Evolutionary conservation across 2,888 invertebrate species (phyloP).

Genomic region (Scelioninae gen. 2): DNA sequence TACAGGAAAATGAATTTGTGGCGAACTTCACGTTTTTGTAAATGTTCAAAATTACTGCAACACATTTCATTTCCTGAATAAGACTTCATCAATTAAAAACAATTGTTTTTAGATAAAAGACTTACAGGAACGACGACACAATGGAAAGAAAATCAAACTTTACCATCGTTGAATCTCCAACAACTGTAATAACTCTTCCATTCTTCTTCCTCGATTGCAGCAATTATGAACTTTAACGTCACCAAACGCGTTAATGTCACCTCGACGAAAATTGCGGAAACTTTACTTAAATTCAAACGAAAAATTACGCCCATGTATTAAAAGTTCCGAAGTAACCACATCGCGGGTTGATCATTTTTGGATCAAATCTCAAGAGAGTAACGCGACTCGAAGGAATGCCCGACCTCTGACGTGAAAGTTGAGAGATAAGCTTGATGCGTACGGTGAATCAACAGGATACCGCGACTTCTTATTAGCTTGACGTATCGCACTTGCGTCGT

Average conservation of each 20-base stretch:
- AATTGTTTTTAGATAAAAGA: conserved; percentile 54
- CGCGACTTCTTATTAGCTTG: conserved; percentile 59
- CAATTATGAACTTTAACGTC: conserved; percentile 56
- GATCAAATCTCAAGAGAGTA: conserved; percentile 41
- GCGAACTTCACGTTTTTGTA: no score
- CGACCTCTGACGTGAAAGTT: conserved; percentile 42
- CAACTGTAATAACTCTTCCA: conserved; percentile 57
- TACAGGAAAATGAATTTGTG: no score
- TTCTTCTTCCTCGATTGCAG: conserved; percentile 52
- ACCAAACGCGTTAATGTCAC: conserved; percentile 43
- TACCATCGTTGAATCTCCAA: conserved; percentile 47
- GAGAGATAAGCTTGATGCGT: conserved; percentile 47
- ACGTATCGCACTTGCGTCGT: conserved; percentile 54
- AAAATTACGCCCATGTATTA: conserved; percentile 30
- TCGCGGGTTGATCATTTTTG: conserved; percentile 29
- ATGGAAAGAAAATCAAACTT: conserved; percentile 58
- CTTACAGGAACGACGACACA: conserved; percentile 48
- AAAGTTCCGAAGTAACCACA: conserved; percentile 21
- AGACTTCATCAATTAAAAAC: conserved; percentile 40
- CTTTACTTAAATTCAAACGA: conserved; percentile 19
- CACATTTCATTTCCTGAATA: conserved; percentile 40
- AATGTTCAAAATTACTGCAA: no score
- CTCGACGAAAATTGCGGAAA: conserved; percentile 28
- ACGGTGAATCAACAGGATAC: conserved; percentile 49
- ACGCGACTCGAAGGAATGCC: conserved; percentile 39